Evolutionary conservation across 1,140 invertebrate species (phyloP).

Genomic region (Periplaneta americana): DNA sequence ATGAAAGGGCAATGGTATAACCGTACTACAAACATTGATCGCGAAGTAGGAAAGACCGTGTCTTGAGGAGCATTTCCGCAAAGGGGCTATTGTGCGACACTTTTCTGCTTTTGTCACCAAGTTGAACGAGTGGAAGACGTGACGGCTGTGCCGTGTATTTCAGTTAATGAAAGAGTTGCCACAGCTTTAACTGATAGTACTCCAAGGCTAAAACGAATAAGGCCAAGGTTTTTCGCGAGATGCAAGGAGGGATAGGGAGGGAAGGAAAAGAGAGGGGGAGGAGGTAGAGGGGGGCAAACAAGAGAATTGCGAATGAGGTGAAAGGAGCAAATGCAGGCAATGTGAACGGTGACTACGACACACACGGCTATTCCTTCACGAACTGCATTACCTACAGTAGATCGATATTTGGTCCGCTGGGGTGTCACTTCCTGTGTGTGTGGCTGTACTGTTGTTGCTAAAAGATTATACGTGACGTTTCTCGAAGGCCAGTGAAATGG

Average conservation of each 20-base stretch:
- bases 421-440: too few species aligned
- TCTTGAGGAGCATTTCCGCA: background rate
- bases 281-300: background rate
- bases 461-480: too few species aligned
- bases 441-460: too few species aligned
- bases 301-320: background rate
- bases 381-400: too few species aligned
- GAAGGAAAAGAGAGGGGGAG: background rate
- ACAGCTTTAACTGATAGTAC: background rate
- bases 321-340: background rate
- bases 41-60: background rate
- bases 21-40: slow-evolving; percentile 7
- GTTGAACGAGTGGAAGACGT: background rate
- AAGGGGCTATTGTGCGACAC: background rate
- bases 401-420: too few species aligned
- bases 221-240: background rate
- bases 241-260: background rate
- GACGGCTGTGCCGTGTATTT: background rate
- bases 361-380: too few species aligned
- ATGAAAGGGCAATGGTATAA: slow-evolving; percentile 5
- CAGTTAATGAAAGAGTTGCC: background rate
- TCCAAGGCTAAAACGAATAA: background rate
- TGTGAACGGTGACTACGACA: background rate
- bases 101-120: background rate
- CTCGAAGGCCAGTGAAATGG: too few species aligned